phyloP scores from a whole-genome alignment of 2,888 invertebrate genomes.

The Drosophila borborema region DNA sequence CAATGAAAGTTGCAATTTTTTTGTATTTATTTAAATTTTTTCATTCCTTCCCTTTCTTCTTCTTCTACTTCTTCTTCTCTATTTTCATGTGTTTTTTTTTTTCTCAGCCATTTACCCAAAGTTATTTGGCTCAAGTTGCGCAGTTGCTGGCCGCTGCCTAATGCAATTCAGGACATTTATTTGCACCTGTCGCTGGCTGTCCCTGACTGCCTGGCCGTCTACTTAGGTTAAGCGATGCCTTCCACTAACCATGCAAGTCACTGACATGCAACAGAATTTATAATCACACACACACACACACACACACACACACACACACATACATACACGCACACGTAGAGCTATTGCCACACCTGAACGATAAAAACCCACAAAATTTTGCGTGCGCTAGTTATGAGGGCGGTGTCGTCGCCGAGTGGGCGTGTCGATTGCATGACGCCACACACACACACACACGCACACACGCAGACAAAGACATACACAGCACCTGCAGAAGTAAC shows the following conservation, averaged over 20 bases:
- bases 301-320: not conserved
- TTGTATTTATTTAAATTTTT: constrained; percentile 12
- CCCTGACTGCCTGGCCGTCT: constrained; percentile 3
- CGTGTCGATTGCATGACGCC: constrained; percentile 62
- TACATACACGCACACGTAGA: not conserved
- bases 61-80: not conserved
- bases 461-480: not conserved
- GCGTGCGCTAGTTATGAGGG: constrained; percentile 56
- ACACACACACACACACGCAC: not conserved
- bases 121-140: constrained; percentile 19
- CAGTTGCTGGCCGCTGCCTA: constrained; percentile 34
- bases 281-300: constrained; percentile 50
- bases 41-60: not conserved
- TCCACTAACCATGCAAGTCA: constrained; percentile 37
- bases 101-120: constrained; percentile 17
- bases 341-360: constrained; percentile 29
- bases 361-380: constrained; percentile 58
- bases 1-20: constrained; percentile 51
- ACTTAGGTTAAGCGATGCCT: constrained; percentile 16
- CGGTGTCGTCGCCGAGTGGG: constrained; percentile 58
- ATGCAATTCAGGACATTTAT: constrained; percentile 66
- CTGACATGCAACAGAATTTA: constrained; percentile 76
- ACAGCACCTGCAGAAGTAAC: constrained; percentile 1
- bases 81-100: too few species aligned
- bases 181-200: constrained; percentile 57